A percentile compares a stretch with the other conserved stretches of the same genome.
Conservation (phyloP, 2,888 invertebrate genomes). For the Gastracanthus pulcherrimus region DNA sequence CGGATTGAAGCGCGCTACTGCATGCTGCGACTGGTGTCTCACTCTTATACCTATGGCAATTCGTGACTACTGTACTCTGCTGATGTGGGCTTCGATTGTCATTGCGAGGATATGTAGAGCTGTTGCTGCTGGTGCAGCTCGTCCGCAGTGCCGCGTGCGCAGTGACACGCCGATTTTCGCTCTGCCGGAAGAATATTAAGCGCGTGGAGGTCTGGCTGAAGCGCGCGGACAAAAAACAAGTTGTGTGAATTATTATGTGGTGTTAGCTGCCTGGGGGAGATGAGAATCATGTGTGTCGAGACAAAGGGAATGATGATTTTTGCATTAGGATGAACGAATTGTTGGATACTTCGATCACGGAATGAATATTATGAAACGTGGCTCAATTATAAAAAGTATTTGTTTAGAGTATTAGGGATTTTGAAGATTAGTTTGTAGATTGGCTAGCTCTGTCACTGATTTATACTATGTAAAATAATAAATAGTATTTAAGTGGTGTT, state of each 20-base stretch:
- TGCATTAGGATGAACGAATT: neutral
- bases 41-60: neutral
- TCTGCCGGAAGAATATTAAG: conserved; percentile 30
- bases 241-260: neutral
- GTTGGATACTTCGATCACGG: too few species aligned
- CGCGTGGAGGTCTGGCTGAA: neutral
- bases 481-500: too few species aligned
- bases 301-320: neutral
- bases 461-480: too few species aligned
- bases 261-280: neutral
- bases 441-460: too few species aligned
- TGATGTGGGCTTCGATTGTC: too few species aligned
- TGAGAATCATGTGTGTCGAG: neutral
- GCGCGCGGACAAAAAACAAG: neutral
- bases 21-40: neutral
- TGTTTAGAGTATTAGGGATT: neutral
- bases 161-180: conserved; percentile 4
- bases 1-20: conserved; percentile 18
- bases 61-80: too few species aligned
- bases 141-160: conserved; percentile 7
- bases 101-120: too few species aligned
- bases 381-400: too few species aligned
- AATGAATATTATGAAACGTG: too few species aligned
- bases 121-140: too few species aligned
- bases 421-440: neutral